Percentiles rank a stretch among this genome's conserved stretches.
Conservation (phyloP, 2,888 invertebrate species). For the Fissipunctia ypsillon region DNA sequence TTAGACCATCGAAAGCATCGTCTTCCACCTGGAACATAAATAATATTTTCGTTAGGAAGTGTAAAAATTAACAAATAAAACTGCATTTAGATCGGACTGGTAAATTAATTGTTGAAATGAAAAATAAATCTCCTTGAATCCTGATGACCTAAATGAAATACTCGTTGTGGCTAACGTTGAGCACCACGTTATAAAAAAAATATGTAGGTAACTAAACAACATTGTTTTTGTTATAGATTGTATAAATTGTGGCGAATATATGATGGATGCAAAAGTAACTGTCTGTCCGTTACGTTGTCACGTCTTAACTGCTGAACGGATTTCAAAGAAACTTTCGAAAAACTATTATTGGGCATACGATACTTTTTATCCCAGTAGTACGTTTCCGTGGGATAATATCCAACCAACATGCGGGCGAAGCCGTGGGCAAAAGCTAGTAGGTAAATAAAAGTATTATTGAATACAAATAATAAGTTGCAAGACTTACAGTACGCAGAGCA, state of each 20-base stretch:
- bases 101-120: background rate
- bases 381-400: background rate
- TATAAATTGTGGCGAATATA: too few relatives aligned
- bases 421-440: too few relatives aligned
- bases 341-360: too few relatives aligned
- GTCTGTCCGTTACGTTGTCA: background rate
- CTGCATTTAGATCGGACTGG: background rate
- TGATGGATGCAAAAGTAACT: background rate
- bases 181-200: background rate
- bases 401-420: too few relatives aligned
- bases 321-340: background rate
- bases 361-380: background rate
- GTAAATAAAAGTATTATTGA: background rate
- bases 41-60: background rate
- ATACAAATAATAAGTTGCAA: background rate
- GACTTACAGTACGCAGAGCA: slow-evolving; percentile 95
- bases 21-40: slow-evolving; percentile 93
- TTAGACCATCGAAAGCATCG: slow-evolving; percentile 95
- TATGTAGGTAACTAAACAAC: background rate
- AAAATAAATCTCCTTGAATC: background rate
- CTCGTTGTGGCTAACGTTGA: background rate
- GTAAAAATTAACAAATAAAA: background rate
- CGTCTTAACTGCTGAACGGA: background rate
- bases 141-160: background rate
- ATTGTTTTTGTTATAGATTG: background rate